Base-by-base conservation (phyloP, 2,888 invertebrate species). In the Ferrisia virgata region DNA sequence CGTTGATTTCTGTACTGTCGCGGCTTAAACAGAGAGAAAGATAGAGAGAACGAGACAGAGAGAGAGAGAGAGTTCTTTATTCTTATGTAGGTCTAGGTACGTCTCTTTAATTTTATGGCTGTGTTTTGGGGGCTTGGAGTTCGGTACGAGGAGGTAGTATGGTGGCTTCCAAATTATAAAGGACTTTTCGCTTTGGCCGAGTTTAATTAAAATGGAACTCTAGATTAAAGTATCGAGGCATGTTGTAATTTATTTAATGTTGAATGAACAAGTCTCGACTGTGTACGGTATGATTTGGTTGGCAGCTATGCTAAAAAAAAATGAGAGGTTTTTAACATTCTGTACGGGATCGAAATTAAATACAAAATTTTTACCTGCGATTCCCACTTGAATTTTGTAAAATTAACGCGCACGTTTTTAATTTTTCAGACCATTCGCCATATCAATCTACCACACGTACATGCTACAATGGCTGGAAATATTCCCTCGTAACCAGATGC, bases 361-460 rank as follows among this genome's bases (percentile, higher is more conserved):
- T 43, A 15, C 18, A 3, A 18, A 8, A 18, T 47, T 47, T 47
- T 2, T 18, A 2, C 18, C 8, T 47, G 36, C 4, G 8, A 36
- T 36, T 36, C 36, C 5, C 36, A 36, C 8, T 36, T 36, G 4
- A 6, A 18, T 18, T 18, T 47, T 18, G 3, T 47, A 0, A 47
- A 47, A 18, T 22, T 22, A n/a, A n/a, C n/a, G n/a, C n/a, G n/a
- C n/a, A n/a, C n/a, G n/a, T 25, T 53, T 1, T 15, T 28, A 2
- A 2, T 79, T 28, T 43, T 43, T 1, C 18, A 91, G 93, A 89
- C 96, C 96, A 18, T 91, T 96, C 87, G 93, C 95, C 85, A 95
- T 97, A 88, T 96, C 97, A 40, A 91, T 97, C 87, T 98, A 98
- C 89, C 95, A 95, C 89, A 92, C 95, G 86, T 97, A 96, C 90